Base-by-base conservation (phyloP, 1,140 invertebrate genomes). In the Cotesia chilonis region DNA sequence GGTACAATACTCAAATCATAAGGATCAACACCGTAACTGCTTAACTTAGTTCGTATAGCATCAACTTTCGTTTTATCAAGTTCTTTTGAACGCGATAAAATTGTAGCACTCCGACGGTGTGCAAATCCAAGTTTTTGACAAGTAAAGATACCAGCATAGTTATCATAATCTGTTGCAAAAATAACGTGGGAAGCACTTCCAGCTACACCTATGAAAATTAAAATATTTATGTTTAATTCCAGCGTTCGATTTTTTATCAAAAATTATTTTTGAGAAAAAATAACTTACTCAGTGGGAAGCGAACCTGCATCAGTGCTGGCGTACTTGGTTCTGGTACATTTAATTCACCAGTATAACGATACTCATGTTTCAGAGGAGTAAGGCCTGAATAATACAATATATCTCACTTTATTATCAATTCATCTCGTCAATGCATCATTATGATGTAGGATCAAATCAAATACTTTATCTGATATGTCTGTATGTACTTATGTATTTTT, bases 211-310 rank as follows among this genome's bases (percentile, higher is more conserved):
- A 79, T 4, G 87, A 83, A 73, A 64, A 76, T 9, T 68, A 28
- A 54, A 69, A 64, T 28, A 59, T 59, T 60, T 14, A 37, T 36
- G 37, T 47, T 52, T 17, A 36, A 35, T 59, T 65, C 12, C 9
- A 59, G 9, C 9, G 59, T 63, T 67, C 60, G 41, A 57, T 59
- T 70, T 17, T 38, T 59, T 60, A 14, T 37, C 66, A 4, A 61
- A 14, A 9, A 14, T 20, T 20, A 52, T 57, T 70, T 75, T 38
- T 4, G 54, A 55, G 28, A 55, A 54, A 12, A 54, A 12, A n/a
- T 7, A 38, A 91, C 92, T 92, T 88, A 95, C 93, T 95, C n/a
- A 95, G 84, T 12, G 94, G 93, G 81, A 95, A 95, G 69, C 89
- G 89, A 7, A 94, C 92, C 76, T 87, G 86, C 92, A 95, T 94